phyloP scores from a whole-genome alignment of 1,140 invertebrate species.

The Microplitis demolitor region DNA sequence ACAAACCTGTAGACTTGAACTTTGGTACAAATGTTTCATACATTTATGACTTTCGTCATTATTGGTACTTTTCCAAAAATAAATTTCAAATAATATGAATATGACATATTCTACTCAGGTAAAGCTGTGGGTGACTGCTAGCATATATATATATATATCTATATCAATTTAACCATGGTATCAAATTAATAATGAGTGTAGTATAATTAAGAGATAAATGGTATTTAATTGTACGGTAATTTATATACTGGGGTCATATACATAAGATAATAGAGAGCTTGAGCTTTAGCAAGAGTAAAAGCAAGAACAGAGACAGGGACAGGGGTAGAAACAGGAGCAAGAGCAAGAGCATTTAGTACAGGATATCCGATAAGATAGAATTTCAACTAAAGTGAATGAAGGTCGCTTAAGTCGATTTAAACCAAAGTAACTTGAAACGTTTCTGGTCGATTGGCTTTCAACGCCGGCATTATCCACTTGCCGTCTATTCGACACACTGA shows the following conservation, averaged over 20 bases:
- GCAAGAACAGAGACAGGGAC: too few relatives aligned
- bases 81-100: too few relatives aligned
- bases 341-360: not conserved
- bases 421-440: slow-evolving; percentile 41
- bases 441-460: slow-evolving; percentile 48
- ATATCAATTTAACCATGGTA: not conserved
- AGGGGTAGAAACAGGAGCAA: not conserved
- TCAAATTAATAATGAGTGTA: slow-evolving; percentile 5
- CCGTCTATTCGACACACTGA: slow-evolving; percentile 36
- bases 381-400: not conserved
- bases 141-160: not conserved
- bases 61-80: too few relatives aligned
- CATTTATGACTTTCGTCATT: too few relatives aligned
- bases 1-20: too few relatives aligned
- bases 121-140: too few relatives aligned
- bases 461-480: slow-evolving; percentile 44
- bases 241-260: too few relatives aligned
- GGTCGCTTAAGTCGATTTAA: slow-evolving; percentile 30
- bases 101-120: too few relatives aligned
- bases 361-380: not conserved
- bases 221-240: too few relatives aligned
- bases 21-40: too few relatives aligned
- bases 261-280: too few relatives aligned
- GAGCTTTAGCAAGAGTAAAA: too few relatives aligned
- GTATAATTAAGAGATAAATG: slow-evolving; percentile 5